A percentile compares a stretch with the other conserved stretches of the same genome.
Evolutionary conservation across 2,797 vertebrate species (phyloP).

Genomic region (Dipus sagitta): DNA sequence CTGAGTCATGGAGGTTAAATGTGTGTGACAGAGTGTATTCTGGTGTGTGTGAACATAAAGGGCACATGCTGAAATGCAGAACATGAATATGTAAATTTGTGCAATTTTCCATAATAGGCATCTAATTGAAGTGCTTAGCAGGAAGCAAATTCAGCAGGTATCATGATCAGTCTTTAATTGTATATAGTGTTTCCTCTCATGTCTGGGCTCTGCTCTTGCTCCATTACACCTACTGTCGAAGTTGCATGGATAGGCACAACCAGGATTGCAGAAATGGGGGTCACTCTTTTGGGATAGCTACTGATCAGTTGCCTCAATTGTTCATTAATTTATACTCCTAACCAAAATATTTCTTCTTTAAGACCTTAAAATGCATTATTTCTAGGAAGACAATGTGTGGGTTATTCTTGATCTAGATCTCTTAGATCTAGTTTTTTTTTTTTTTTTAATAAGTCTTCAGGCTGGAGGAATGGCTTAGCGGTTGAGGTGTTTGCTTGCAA

Average conservation of each 20-base stretch:
- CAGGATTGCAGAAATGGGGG: not conserved
- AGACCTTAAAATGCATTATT: not conserved
- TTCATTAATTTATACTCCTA: slow-evolving; percentile 50
- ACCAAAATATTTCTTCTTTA: not conserved
- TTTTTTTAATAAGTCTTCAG: not conserved
- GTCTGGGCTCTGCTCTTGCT: slow-evolving; percentile 4
- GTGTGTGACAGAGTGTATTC: slow-evolving; percentile 61
- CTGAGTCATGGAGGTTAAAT: slow-evolving; percentile 73
- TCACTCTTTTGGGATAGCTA: slow-evolving; percentile 39
- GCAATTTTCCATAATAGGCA: slow-evolving; percentile 61
- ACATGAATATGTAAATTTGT: slow-evolving; percentile 74
- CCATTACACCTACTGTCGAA: not conserved
- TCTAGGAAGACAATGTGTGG: not conserved
- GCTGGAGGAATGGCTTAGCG: too few species aligned
- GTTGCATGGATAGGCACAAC: slow-evolving; percentile 16
- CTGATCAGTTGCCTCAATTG: slow-evolving; percentile 60
- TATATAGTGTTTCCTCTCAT: not conserved
- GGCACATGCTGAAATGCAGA: slow-evolving; percentile 27
- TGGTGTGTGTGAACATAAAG: slow-evolving; percentile 71
- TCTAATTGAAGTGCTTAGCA: slow-evolving; percentile 44
- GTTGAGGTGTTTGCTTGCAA: too few species aligned
- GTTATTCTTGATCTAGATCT: not conserved
- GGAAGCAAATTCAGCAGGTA: slow-evolving; percentile 27
- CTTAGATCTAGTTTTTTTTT: slow-evolving; percentile 50
- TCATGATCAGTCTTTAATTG: slow-evolving; percentile 52